Conservation (phyloP, 2,888 invertebrate species). For the Zaprionus obscuricornis region DNA sequence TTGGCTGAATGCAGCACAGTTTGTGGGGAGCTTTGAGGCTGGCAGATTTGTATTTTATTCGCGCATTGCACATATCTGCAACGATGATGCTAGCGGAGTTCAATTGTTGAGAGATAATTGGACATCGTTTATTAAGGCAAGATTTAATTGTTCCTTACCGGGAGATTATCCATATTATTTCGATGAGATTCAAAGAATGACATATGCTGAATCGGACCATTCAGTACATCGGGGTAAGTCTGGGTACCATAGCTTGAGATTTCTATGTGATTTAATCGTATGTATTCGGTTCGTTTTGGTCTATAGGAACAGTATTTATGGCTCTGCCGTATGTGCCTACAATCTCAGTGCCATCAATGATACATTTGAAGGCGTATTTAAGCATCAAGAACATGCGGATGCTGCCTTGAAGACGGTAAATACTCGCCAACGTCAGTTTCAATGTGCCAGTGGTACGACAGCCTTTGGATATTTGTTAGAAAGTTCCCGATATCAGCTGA, state of each 20-base stretch:
- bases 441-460: conserved; percentile 84
- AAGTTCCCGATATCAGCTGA: conserved; percentile 91
- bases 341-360: conserved; percentile 91
- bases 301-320: conserved; percentile 91
- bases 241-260: neutral
- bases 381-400: conserved; percentile 90
- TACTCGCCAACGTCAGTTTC: conserved; percentile 86
- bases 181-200: conserved; percentile 93
- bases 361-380: conserved; percentile 94
- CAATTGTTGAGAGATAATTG: conserved; percentile 92
- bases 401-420: conserved; percentile 90
- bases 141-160: conserved; percentile 92
- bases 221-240: conserved; percentile 91
- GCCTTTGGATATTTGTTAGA: conserved; percentile 85
- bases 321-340: conserved; percentile 96
- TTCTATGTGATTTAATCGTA: no score
- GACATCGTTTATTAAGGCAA: conserved; percentile 95
- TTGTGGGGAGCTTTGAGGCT: conserved; percentile 95
- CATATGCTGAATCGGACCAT: conserved; percentile 91
- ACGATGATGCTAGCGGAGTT: conserved; percentile 92
- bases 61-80: conserved; percentile 95
- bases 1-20: conserved; percentile 96
- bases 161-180: conserved; percentile 95
- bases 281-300: neutral
- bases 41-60: conserved; percentile 95